These are phyloP conservation scores for Equus przewalskii DNA, from an alignment of 2,113 vertebrate genomes.

Conservation along the genomic window DNA sequence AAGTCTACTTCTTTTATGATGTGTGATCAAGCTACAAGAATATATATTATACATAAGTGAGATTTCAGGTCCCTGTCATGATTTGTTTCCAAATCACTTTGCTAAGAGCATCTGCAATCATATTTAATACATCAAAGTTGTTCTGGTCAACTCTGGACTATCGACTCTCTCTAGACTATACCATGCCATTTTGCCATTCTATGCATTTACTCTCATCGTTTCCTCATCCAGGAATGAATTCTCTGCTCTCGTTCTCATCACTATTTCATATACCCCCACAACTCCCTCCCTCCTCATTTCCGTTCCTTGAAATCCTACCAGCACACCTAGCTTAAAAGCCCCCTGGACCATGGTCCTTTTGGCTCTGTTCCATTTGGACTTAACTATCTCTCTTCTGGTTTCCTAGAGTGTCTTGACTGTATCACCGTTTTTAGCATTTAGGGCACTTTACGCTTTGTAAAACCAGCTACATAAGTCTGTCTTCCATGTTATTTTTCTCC, in stretches of 20 bases:
- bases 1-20: neutral
- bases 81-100: neutral
- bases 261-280: neutral
- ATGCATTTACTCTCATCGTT: neutral
- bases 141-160: neutral
- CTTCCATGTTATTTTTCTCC: neutral
- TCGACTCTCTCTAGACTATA: neutral
- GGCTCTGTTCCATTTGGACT: neutral
- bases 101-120: neutral
- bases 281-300: too few species aligned
- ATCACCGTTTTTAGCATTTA: neutral
- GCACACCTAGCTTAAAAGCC: neutral
- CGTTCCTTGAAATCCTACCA: neutral
- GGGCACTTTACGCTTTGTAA: neutral
- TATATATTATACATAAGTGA: neutral
- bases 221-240: neutral
- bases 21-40: neutral
- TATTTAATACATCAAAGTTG: neutral
- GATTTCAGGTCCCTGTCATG: neutral
- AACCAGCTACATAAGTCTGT: neutral
- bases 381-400: neutral
- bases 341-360: neutral
- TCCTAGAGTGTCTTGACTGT: neutral
- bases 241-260: neutral
- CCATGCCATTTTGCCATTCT: neutral